Percentiles rank a stretch among this genome's conserved stretches.
Evolutionary conservation across 2,888 invertebrate genomes (phyloP).

Genomic region (Lasius platythorax): DNA sequence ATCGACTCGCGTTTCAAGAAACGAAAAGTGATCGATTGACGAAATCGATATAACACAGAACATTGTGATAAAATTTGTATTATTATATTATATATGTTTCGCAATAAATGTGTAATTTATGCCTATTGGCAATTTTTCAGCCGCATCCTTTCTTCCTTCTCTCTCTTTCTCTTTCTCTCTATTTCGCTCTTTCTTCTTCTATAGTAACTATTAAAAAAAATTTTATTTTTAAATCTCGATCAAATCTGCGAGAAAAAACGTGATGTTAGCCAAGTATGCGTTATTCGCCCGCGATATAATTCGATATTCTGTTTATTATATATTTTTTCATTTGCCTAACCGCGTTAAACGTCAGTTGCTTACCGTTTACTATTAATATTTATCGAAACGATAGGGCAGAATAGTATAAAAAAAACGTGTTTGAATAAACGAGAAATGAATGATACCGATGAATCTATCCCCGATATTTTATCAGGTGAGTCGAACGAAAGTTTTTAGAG

Average conservation of each 20-base stretch:
- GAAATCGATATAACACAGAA: not conserved
- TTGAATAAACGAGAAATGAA: slow-evolving; percentile 31
- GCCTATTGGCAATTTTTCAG: not conserved
- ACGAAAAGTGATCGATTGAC: not conserved
- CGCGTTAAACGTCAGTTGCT: slow-evolving; percentile 30
- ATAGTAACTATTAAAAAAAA: too few species aligned
- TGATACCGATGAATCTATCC: not conserved
- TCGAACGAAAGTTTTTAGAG: not conserved
- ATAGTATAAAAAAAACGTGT: not conserved
- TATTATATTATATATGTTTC: slow-evolving; percentile 18
- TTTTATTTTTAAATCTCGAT: not conserved
- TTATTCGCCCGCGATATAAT: slow-evolving; percentile 3
- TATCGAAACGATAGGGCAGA: not conserved
- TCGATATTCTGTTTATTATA: slow-evolving; percentile 15
- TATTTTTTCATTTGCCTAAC: slow-evolving; percentile 11
- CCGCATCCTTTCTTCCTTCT: not conserved
- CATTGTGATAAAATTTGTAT: slow-evolving; percentile 28
- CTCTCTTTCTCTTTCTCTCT: not conserved
- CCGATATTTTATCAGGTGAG: slow-evolving; percentile 39
- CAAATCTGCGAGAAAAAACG: not conserved
- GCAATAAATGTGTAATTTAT: slow-evolving; percentile 6
- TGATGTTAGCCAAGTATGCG: slow-evolving; percentile 26
- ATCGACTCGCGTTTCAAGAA: not conserved
- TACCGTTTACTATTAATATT: not conserved
- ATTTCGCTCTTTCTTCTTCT: not conserved